A percentile compares a stretch with the other conserved stretches of the same genome.
phyloP scores from a whole-genome alignment of 2,797 vertebrate genomes.

The Amphiprion clarkii region DNA sequence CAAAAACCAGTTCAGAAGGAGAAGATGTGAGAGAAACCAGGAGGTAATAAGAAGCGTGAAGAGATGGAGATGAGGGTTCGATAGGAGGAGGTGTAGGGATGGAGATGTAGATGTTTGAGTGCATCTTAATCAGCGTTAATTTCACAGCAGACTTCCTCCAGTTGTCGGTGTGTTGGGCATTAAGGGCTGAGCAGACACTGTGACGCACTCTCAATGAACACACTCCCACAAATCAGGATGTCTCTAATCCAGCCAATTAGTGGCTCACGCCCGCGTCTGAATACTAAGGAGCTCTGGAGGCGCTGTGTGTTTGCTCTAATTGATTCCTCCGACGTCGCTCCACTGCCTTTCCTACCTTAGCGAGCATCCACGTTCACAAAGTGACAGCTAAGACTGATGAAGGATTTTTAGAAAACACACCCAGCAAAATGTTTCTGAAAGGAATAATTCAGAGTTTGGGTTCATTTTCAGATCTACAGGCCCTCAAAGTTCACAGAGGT shows the following conservation, averaged over 20 bases:
- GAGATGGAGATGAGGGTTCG: too few relatives aligned
- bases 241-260: slow-evolving; percentile 84
- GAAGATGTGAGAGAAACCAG: too few relatives aligned
- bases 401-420: neutral
- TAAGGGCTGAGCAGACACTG: slow-evolving; percentile 81
- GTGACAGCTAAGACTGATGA: neutral
- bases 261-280: slow-evolving; percentile 67
- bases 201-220: slow-evolving; percentile 72
- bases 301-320: slow-evolving; percentile 55
- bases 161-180: slow-evolving; percentile 80
- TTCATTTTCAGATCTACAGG: too few relatives aligned
- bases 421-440: neutral
- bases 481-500: too few relatives aligned
- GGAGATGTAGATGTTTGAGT: slow-evolving; percentile 37
- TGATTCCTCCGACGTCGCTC: slow-evolving; percentile 72
- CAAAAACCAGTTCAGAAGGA: too few relatives aligned
- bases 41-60: too few relatives aligned
- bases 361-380: slow-evolving; percentile 71
- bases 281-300: slow-evolving; percentile 73
- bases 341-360: slow-evolving; percentile 67
- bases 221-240: slow-evolving; percentile 70
- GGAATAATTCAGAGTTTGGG: neutral
- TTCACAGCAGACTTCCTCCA: slow-evolving; percentile 83
- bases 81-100: too few relatives aligned
- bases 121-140: slow-evolving; percentile 84